Base-by-base conservation (phyloP, 2,113 vertebrate species). In the Microtus ochrogaster region DNA sequence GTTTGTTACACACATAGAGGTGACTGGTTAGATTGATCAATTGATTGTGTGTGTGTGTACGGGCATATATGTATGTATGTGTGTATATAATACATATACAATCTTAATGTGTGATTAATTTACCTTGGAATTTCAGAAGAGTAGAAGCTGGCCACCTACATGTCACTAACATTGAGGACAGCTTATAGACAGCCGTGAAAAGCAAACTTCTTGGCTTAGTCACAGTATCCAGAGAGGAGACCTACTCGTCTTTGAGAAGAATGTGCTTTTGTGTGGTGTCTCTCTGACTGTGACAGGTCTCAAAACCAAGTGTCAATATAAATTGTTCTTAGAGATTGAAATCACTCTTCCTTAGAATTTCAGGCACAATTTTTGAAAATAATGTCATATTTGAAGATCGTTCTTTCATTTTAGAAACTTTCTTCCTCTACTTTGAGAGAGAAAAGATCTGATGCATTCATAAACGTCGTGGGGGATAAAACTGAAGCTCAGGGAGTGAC, bases 321-420 rank as follows among this genome's bases (percentile, higher is more conserved):
- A 83, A 96, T 10, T 74, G 63, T 92, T 73, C 74, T 90, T 88
- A 90, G 70, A 78, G 77, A 63, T 76, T 87, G 66, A 82, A 87
- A 63, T 81, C 87, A 52, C 17, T 65, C n/a, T 90, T n/a, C 90
- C 70, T 78, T 65, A 72, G 86, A 92, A 30, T 78, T 39, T 73
- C 44, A 78, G 58, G 39, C 2, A 44, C 61, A 85, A 81, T 49
- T 96, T 66, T 24, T 12, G 0, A 90, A 92, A 94, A 58, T 63
- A 30, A 70, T 77, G 61, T 87, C 77, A 82, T 74, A 94, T 90
- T 90, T 93, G 21, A 94, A 76, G 73, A 93, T 73, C 52, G n/a
- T 93, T 89, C 55, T 85, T 33, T 89, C 47, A 82, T 39, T 66
- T 81, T 77, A 49, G 79, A 92, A 79, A 85, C 24, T 52, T 76